These are phyloP conservation scores for Nasonia giraulti DNA, from an alignment of 1,140 invertebrate species.

Conservation along the genomic window DNA sequence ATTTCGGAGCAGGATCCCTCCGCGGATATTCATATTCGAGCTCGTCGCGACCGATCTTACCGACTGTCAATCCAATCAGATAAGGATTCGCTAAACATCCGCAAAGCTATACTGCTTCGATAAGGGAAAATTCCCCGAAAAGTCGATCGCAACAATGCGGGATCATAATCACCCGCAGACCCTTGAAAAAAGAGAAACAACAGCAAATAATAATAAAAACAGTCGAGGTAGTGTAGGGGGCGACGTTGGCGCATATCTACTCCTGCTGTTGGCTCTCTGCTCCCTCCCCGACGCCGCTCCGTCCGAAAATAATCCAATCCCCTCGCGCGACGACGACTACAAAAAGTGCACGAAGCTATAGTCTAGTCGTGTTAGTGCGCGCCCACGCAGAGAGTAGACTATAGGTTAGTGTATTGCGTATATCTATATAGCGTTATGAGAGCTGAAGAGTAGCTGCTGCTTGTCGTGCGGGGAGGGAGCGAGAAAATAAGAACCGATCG, in stretches of 20 bases:
- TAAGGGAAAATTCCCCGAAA: neutral
- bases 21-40: too few relatives aligned
- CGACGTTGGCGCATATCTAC: too few relatives aligned
- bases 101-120: too few relatives aligned
- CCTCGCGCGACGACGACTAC: neutral
- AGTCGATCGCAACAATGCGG: neutral
- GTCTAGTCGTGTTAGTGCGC: neutral
- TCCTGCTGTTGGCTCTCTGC: neutral
- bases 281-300: neutral
- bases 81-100: neutral
- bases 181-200: too few relatives aligned
- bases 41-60: too few relatives aligned
- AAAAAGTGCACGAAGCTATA: neutral
- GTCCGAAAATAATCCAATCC: neutral
- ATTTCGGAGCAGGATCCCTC: too few relatives aligned
- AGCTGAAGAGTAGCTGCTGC: constrained; percentile 1
- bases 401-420: neutral
- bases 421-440: neutral
- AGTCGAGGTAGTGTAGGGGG: too few relatives aligned
- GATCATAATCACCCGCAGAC: too few relatives aligned
- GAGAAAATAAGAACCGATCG: constrained; percentile 6
- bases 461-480: neutral
- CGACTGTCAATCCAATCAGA: neutral
- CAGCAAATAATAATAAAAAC: too few relatives aligned
- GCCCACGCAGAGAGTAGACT: neutral